Evolutionary conservation across 2,888 invertebrate species (phyloP), one percentile per base, ranked within the genome.

Genomic region (Exocentrus adspersus): DNA sequence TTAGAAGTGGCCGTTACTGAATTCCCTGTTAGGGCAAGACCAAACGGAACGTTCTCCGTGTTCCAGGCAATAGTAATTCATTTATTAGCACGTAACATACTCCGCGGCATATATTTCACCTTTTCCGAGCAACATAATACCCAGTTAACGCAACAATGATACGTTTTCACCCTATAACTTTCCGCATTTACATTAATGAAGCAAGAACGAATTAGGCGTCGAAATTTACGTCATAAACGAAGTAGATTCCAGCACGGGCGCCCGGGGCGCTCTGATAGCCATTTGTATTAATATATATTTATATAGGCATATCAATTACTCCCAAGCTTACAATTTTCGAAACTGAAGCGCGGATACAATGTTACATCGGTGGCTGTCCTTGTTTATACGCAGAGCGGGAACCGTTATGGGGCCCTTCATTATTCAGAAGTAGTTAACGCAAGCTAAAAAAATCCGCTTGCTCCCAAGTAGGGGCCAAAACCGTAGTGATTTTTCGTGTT

Each of bases 281-380:
- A 79, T 80, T 79, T 79, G 78, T 80, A 80, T 79, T 79, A 80
- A 80, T 80, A 79, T 79, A 78, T 78, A 80, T 79, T 79, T 78
- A 79, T 78, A 79, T 77, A 76, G 76, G 77, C 77, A 75, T 79
- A 79, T 80, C 79, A 79, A 80, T 79, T 77, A 78, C 75, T 80
- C 80, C 80, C 80, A 68, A 66, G 79, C 72, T 60, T 48, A 56
- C 54, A 48, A 64, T 64, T 64, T 64, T 60, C 56, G 58, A 56
- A 64, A 60, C 54, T 21, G 54, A 54, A 48, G 50, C 50, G 41
- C n/a, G 41, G 41, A 50, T 50, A 51, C 59, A 50, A 17, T 21
- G 50, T 41, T 48, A 42, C 57, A 37, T 46, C 37, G 32, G 42
- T 20, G 50, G 48, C 59, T 46, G 57, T 59, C 59, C 42, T 43